Base-by-base conservation (phyloP, 2,888 invertebrate genomes). In the Palloptera scutellata region DNA sequence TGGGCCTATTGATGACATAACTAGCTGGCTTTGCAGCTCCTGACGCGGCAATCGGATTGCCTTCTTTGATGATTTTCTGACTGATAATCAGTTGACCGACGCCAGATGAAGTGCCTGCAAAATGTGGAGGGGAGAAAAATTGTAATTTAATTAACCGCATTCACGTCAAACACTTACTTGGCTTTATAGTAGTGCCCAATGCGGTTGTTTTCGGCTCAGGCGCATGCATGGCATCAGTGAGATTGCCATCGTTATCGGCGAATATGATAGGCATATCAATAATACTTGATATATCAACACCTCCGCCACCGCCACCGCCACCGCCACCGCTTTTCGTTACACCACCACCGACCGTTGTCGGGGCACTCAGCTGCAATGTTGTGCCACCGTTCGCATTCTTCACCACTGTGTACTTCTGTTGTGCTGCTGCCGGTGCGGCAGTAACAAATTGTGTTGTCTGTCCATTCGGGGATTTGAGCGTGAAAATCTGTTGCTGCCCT, bases 181-280 rank as follows among this genome's bases (percentile, higher is more conserved):
- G 66, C 68, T 78, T 58, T 68, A 42, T 65, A 43, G 64, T 17
- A 42, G 67, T 15, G 61, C 52, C 17, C 41, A 64, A 40, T 66
- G 68, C 10, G 12, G 55, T 57, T 13, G 57, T 40, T 45, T 30
- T 61, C 19, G 72, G 19, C 52, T 54, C 40, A 65, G 42, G 43
- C 20, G 48, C 52, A 54, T 41, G 51, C 52, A 54, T 58, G 57
- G 68, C n/a, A 63, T 73, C 72, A 13, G 74, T 70, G 42, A 77
- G 67, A 70, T 76, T 85, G 2, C 85, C 85, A 45, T 85, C 84
- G 71, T 88, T 89, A 73, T 90, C 90, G 1, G 90, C 90, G 78
- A 90, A 90, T 67, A 90, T 88, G 73, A 90, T 90, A 1, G 90
- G 90, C 78, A 90, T 86, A 76, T 90, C 89, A 76, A 89, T 86